Evolutionary conservation across 2,113 vertebrate genomes (phyloP).

Genomic region (Amblyopsis rosae): DNA sequence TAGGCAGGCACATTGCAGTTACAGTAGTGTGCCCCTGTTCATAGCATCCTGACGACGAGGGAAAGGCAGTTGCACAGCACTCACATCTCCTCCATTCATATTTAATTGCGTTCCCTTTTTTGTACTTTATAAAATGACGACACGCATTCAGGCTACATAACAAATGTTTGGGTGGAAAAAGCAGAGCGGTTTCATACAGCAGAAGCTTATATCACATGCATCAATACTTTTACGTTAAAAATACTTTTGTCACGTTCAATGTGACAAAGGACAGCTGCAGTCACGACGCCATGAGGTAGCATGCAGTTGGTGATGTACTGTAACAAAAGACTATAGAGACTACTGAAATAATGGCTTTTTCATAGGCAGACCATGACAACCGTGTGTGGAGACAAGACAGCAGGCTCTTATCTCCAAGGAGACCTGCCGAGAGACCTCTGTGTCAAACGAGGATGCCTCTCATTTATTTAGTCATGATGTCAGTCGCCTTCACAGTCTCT

Average conservation of each 20-base stretch:
- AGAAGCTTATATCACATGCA: too few species aligned
- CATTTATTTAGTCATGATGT: constrained; percentile 60
- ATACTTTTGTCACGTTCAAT: too few species aligned
- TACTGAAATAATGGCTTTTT: constrained; percentile 11
- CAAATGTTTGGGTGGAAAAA: too few species aligned
- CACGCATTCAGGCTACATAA: neutral
- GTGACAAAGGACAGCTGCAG: too few species aligned
- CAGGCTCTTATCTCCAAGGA: constrained; percentile 63
- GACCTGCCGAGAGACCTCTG: constrained; percentile 57
- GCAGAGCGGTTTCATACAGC: too few species aligned
- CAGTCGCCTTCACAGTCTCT: constrained; percentile 39
- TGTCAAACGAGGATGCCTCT: constrained; percentile 60
- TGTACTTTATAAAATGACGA: neutral
- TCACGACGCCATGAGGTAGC: neutral
- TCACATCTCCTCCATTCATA: neutral
- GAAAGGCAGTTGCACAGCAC: neutral
- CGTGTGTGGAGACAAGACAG: constrained; percentile 47
- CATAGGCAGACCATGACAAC: constrained; percentile 56
- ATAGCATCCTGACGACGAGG: neutral
- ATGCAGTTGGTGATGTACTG: neutral
- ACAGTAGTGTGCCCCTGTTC: neutral
- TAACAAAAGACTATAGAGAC: neutral
- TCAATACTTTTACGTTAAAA: too few species aligned
- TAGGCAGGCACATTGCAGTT: neutral
- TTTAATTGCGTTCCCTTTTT: neutral